Evolutionary conservation across 2,113 vertebrate species (phyloP), one percentile per base, ranked within the genome.

Genomic region (Recurvirostra avosetta): DNA sequence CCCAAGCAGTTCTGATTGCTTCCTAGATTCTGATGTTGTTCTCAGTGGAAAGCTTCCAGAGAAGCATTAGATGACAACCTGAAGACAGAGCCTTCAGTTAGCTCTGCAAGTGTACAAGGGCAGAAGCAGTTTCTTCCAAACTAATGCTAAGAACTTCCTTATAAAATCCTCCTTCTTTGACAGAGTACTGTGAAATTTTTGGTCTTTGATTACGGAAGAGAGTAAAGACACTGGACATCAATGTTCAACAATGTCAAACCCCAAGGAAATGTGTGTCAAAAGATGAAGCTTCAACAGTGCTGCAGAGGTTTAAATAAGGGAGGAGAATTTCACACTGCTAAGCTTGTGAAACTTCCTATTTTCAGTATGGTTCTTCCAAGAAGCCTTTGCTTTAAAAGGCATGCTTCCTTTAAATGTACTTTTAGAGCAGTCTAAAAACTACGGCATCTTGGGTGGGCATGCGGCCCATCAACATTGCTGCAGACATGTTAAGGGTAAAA

Each of bases 271-370:
- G 17, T 73, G 26, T 79, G 87, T 85, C 84, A 87, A 68, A 96
- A 95, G 58, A 76, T 34, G 79, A 85, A 78, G 77, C 84, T 91
- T 89, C 70, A 50, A 9, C 40, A 70, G 71, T 88, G 34, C 55
- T 87, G 41, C 49, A 89, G 77, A 87, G 79, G 67, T 75, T 95
- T 91, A 4, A 86, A 68, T 84, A 95, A 79, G 11, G 62, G 62
- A 94, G 56, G 73, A 96, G 71, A 89, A 82, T 85, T 91, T 96
- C 92, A 94, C 14, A 14, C 71, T 88, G 84, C 20, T 50, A 90
- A 68, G 45, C 67, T 83, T 93, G 76, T 91, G 68, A 95, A 94
- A 61, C 21, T 59, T 91, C 52, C 67, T 94, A 58, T 90, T 92
- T 95, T 81, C 2, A 18, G 59, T 74, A 73, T 0, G 0, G 22